Evolutionary conservation across 2,113 vertebrate genomes (phyloP).

Genomic region (Pimephales promelas): DNA sequence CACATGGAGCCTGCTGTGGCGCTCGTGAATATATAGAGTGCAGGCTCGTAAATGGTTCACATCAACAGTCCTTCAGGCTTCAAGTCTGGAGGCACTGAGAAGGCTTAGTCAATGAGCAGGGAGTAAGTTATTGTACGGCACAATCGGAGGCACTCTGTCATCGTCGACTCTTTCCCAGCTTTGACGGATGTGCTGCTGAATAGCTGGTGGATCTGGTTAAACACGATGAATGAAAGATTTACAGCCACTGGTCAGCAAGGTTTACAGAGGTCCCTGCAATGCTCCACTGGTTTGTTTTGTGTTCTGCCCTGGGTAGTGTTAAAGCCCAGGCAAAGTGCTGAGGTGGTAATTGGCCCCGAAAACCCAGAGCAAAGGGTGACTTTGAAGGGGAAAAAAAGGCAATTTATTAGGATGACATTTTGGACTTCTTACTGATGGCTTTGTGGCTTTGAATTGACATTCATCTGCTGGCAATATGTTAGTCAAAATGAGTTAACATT

Average conservation of each 20-base stretch:
- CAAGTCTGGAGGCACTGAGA: slow-evolving; percentile 33
- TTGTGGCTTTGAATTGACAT: slow-evolving; percentile 36
- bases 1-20: slow-evolving; percentile 10
- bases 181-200: slow-evolving; percentile 77
- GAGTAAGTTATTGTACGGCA: slow-evolving; percentile 76
- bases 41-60: slow-evolving; percentile 46
- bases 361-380: slow-evolving; percentile 49
- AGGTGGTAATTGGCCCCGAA: slow-evolving; percentile 54
- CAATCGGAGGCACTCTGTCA: slow-evolving; percentile 73
- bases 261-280: slow-evolving; percentile 62
- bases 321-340: slow-evolving; percentile 55
- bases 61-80: slow-evolving; percentile 54
- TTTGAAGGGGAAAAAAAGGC: slow-evolving; percentile 54
- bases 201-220: slow-evolving; percentile 80
- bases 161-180: slow-evolving; percentile 59
- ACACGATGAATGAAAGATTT: slow-evolving; percentile 74
- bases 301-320: slow-evolving; percentile 51
- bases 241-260: slow-evolving; percentile 64
- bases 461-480: slow-evolving; percentile 52
- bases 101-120: slow-evolving; percentile 52
- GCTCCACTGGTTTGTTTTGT: slow-evolving; percentile 58
- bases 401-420: slow-evolving; percentile 57
- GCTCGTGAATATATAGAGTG: slow-evolving; percentile 45
- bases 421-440: slow-evolving; percentile 28
- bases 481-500: slow-evolving; percentile 31